These are phyloP conservation scores for Leucophenga varia DNA, from an alignment of 1,140 invertebrate species.

Conservation along the genomic window DNA sequence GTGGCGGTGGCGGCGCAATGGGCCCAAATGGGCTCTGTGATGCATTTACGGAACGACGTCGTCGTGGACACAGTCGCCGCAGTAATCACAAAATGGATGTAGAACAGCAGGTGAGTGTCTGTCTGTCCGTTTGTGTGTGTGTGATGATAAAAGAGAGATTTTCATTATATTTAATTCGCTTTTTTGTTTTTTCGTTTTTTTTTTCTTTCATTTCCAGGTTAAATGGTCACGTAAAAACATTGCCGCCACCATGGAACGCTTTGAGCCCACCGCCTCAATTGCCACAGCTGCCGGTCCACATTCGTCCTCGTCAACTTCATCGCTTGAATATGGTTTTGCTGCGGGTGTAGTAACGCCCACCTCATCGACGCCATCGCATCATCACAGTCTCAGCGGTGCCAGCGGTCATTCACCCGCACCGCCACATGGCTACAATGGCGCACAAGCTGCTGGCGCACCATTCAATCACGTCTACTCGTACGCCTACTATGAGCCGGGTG, in stretches of 20 bases:
- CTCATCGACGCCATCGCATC: slow-evolving; percentile 37
- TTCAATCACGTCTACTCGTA: slow-evolving; percentile 70
- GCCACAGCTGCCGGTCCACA: too few relatives aligned
- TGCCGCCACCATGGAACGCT: slow-evolving; percentile 64
- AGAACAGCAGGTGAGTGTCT: slow-evolving; percentile 47
- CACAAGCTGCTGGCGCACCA: slow-evolving; percentile 19
- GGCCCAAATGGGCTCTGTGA: slow-evolving; percentile 18
- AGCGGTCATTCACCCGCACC: slow-evolving; percentile 6
- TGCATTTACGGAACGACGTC: slow-evolving; percentile 44
- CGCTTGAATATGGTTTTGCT: slow-evolving; percentile 49
- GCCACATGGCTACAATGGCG: slow-evolving; percentile 59
- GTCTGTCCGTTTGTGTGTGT: too few relatives aligned
- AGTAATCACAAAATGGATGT: slow-evolving; percentile 54
- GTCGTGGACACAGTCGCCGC: slow-evolving; percentile 43
- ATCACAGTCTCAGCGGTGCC: slow-evolving; percentile 2
- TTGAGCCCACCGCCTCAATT: slow-evolving; percentile 59
- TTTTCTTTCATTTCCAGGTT: slow-evolving; percentile 24
- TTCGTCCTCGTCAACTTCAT: slow-evolving; percentile 42
- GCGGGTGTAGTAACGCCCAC: slow-evolving; percentile 46
- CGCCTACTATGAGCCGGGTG: slow-evolving; percentile 73
- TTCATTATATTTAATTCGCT: too few relatives aligned
- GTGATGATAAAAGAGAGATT: too few relatives aligned
- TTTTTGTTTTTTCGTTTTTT: too few relatives aligned
- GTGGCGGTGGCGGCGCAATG: slow-evolving; percentile 18
- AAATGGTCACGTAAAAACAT: slow-evolving; percentile 62